Evolutionary conservation across 2,888 invertebrate genomes (phyloP).

Genomic region (Temnothorax unifasciatus): DNA sequence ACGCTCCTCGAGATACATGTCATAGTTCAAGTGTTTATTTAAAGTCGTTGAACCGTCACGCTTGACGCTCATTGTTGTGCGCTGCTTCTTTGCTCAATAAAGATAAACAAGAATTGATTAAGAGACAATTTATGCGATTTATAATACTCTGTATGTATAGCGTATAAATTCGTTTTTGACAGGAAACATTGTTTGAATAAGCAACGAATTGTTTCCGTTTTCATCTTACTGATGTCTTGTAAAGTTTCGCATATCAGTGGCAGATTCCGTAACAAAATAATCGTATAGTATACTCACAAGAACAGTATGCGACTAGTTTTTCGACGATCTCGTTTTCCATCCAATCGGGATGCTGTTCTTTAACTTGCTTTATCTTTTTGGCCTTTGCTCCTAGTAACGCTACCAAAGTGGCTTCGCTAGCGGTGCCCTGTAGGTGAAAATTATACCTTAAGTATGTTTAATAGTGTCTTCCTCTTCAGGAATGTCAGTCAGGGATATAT

Average conservation of each 20-base stretch:
- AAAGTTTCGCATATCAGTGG: neutral
- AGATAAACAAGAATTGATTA: neutral
- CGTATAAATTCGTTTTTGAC: neutral
- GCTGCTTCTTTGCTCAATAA: neutral
- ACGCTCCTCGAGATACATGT: slow-evolving; percentile 23
- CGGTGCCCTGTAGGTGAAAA: slow-evolving; percentile 90
- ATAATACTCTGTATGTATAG: neutral
- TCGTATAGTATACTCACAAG: slow-evolving; percentile 88
- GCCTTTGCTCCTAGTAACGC: slow-evolving; percentile 96
- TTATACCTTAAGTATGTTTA: neutral
- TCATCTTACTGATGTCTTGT: neutral
- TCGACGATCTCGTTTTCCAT: slow-evolving; percentile 91
- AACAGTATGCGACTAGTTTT: slow-evolving; percentile 95
- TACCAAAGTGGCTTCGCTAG: slow-evolving; percentile 97
- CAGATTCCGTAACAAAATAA: neutral
- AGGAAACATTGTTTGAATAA: neutral
- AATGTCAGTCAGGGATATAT: neutral
- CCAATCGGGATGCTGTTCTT: slow-evolving; percentile 92
- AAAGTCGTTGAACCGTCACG: neutral
- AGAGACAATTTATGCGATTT: neutral
- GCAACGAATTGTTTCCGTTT: neutral
- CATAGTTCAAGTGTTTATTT: slow-evolving; percentile 44
- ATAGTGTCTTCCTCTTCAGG: neutral
- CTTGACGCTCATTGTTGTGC: neutral
- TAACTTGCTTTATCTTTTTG: slow-evolving; percentile 90